These are phyloP conservation scores for Therioaphis trifolii DNA, from an alignment of 2,888 invertebrate genomes.

Conservation along the genomic window DNA sequence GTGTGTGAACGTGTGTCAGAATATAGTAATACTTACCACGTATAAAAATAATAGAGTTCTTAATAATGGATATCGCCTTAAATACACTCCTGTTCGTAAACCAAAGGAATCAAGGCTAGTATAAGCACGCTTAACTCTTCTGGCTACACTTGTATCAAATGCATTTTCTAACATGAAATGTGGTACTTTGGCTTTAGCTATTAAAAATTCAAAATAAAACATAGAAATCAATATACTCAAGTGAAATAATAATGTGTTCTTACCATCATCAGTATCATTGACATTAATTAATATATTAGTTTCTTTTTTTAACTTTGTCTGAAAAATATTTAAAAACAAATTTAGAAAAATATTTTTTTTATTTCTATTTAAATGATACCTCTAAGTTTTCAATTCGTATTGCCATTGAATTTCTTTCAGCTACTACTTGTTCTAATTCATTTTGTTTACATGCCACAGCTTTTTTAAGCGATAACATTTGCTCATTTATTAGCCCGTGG, in stretches of 20 bases:
- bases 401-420: slow-evolving; percentile 55
- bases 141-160: slow-evolving; percentile 80
- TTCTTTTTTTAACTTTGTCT: slow-evolving; percentile 69
- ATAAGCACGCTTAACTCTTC: slow-evolving; percentile 82
- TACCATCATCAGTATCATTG: slow-evolving; percentile 78
- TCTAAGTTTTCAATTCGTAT: slow-evolving; percentile 41
- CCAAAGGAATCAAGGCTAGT: slow-evolving; percentile 82
- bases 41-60: slow-evolving; percentile 86
- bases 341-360: background rate
- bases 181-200: slow-evolving; percentile 77
- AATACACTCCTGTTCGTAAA: slow-evolving; percentile 81
- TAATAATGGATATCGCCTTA: slow-evolving; percentile 84
- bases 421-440: slow-evolving; percentile 52
- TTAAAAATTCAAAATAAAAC: slow-evolving; percentile 65
- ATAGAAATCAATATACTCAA: background rate
- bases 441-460: slow-evolving; percentile 41
- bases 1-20: no score
- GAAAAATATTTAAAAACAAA: slow-evolving; percentile 54
- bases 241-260: slow-evolving; percentile 58
- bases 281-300: slow-evolving; percentile 72
- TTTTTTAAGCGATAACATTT: slow-evolving; percentile 55
- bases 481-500: slow-evolving; percentile 28
- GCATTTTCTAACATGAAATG: slow-evolving; percentile 80
- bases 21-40: slow-evolving; percentile 73
- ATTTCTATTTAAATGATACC: slow-evolving; percentile 17